Evolutionary conservation across 2,888 invertebrate species (phyloP).

Genomic region (Hermaeophaga mercurialis): DNA sequence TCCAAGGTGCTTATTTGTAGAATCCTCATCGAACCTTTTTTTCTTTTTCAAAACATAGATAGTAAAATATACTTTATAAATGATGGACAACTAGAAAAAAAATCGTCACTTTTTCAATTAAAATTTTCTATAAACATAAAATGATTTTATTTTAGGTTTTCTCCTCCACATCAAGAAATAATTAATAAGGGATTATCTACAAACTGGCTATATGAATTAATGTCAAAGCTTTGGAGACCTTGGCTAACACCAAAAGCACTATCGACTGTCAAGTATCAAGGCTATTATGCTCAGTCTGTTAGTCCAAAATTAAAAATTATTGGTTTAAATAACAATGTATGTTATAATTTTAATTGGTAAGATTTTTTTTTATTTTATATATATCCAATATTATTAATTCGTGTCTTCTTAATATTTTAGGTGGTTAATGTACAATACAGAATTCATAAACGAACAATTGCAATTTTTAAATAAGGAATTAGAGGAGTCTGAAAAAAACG

Average conservation of each 20-base stretch:
- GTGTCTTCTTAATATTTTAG: conserved; percentile 32
- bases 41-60: no score
- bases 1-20: no score
- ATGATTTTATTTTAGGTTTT: conserved; percentile 31
- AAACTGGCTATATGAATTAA: conserved; percentile 75
- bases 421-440: conserved; percentile 60
- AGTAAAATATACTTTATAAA: no score
- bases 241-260: conserved; percentile 70
- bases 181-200: conserved; percentile 57
- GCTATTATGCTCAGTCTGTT: conserved; percentile 73
- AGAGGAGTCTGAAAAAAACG: conserved; percentile 60
- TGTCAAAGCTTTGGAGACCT: conserved; percentile 69
- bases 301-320: conserved; percentile 73
- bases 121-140: no score
- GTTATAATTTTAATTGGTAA: conserved; percentile 74
- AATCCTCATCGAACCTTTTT: no score
- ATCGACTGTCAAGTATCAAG: conserved; percentile 67
- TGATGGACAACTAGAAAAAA: no score
- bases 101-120: no score
- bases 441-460: conserved; percentile 75
- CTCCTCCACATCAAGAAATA: conserved; percentile 34
- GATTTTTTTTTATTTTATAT: conserved; percentile 32
- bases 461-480: conserved; percentile 71
- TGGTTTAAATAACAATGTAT: conserved; percentile 80
- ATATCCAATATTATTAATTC: background rate